phyloP scores from a whole-genome alignment of 1,140 invertebrate species.

The Procambarus clarkii region DNA sequence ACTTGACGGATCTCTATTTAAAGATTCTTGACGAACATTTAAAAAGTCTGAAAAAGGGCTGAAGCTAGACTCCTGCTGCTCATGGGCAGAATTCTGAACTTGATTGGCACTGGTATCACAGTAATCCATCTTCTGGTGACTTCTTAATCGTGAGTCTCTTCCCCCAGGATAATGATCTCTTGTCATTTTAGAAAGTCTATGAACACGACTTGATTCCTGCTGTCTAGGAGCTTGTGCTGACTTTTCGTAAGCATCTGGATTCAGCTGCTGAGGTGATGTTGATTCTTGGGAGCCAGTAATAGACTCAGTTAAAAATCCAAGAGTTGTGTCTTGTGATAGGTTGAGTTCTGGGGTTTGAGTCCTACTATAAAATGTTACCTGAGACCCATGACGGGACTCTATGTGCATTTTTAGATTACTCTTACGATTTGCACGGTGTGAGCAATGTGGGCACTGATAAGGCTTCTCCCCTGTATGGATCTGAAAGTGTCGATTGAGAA shows the following conservation, averaged over 20 bases:
- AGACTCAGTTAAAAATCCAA: constrained; percentile 33
- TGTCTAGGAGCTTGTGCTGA: neutral
- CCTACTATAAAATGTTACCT: constrained; percentile 43
- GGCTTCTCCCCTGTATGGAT: constrained; percentile 67
- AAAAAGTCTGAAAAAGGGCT: constrained; percentile 39
- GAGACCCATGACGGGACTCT: constrained; percentile 58
- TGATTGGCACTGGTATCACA: neutral
- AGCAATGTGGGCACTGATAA: constrained; percentile 65
- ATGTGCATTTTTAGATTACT: constrained; percentile 62
- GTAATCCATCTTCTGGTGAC: constrained; percentile 3
- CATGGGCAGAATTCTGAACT: neutral
- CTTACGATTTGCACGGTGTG: constrained; percentile 59
- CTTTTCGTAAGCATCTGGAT: neutral
- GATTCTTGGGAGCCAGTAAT: constrained; percentile 31
- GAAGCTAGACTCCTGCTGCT: constrained; percentile 17
- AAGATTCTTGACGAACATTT: constrained; percentile 8
- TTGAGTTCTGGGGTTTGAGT: constrained; percentile 15
- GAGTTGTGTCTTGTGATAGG: constrained; percentile 11
- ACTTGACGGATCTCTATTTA: neutral
- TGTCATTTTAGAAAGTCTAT: constrained; percentile 2
- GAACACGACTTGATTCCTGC: neutral
- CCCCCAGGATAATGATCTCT: constrained; percentile 3
- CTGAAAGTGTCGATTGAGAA: constrained; percentile 62
- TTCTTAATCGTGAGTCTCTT: neutral
- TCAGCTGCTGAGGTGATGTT: neutral